Base-by-base conservation (phyloP, 2,113 vertebrate genomes). In the Catagonus wagneri region DNA sequence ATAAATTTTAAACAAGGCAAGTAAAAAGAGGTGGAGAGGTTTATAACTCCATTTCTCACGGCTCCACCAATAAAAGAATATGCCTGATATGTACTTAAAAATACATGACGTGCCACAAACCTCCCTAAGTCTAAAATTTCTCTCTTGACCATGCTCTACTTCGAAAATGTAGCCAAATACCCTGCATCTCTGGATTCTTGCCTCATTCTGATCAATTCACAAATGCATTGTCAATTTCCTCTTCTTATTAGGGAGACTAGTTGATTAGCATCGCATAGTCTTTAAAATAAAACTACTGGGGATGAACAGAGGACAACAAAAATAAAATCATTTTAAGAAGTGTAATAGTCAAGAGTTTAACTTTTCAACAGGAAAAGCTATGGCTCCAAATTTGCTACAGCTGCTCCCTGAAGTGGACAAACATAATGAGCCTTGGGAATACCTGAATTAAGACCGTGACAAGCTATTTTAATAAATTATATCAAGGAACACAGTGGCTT, bases 1-100 rank as follows among this genome's bases (percentile, higher is more conserved):
- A 93, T 97, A 96, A 92, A 95, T 93, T 95, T 97, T 97, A 94
- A 97, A 97, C 95, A 94, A 96, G 50, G 65, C 25, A 93, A 85
- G 85, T 87, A 89, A 92, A 93, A 93, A 94, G 44, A 92, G 58
- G 81, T 83, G 12, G 60, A 95, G 88, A 96, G 58, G 65, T 95
- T 92, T 90, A 90, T 83, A 94, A 83, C 72, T 94, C 86, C 81
- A 83, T 95, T 95, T 96, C 86, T 95, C 81, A 88, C 20, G 27
- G 58, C 71, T 78, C 71, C 32, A 61, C 90, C 87, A 96, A 94
- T 88, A 96, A 90, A 97, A 95, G 50, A 75, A 7, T 16, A 92
- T 16, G 20, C 44, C 56, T 56, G 22, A 34, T 71, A 36, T 83
- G 29, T 22, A 96, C 63, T 85, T 96, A 79, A 78, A 96, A 94